phyloP scores from a whole-genome alignment of 2,797 vertebrate species.

The Cuniculus paca region DNA sequence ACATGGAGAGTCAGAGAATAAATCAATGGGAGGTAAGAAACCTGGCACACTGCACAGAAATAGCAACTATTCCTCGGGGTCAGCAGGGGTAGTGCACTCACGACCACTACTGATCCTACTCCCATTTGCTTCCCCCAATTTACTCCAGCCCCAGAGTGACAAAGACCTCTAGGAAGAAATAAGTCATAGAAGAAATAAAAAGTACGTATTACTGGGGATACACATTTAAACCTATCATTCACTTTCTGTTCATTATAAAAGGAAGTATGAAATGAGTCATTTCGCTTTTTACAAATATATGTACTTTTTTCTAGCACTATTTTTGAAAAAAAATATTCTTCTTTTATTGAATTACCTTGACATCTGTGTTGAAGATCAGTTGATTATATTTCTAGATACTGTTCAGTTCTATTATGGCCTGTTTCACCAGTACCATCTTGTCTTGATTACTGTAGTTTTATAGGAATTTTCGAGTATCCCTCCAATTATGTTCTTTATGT shows the following conservation, averaged over 20 bases:
- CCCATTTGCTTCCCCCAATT: neutral
- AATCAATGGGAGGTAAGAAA: neutral
- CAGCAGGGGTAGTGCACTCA: neutral
- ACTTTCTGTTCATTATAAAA: neutral
- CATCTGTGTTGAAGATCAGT: neutral
- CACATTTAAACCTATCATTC: neutral
- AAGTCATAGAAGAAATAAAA: neutral
- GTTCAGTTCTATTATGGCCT: neutral
- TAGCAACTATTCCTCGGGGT: neutral
- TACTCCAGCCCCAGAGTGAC: neutral
- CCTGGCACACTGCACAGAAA: neutral
- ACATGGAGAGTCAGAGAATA: neutral
- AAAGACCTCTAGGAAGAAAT: neutral
- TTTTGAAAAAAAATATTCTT: neutral
- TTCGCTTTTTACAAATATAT: neutral
- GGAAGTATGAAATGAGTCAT: neutral
- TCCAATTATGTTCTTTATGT: constrained; percentile 3
- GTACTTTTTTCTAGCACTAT: neutral
- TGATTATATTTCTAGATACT: neutral
- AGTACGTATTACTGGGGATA: neutral
- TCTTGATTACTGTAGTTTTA: neutral
- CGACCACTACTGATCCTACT: too few species aligned
- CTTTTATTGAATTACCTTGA: neutral
- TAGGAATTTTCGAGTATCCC: neutral
- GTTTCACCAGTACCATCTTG: neutral